phyloP scores from a whole-genome alignment of 92 coral and sea anemone species.

The Porites divaricata region DNA sequence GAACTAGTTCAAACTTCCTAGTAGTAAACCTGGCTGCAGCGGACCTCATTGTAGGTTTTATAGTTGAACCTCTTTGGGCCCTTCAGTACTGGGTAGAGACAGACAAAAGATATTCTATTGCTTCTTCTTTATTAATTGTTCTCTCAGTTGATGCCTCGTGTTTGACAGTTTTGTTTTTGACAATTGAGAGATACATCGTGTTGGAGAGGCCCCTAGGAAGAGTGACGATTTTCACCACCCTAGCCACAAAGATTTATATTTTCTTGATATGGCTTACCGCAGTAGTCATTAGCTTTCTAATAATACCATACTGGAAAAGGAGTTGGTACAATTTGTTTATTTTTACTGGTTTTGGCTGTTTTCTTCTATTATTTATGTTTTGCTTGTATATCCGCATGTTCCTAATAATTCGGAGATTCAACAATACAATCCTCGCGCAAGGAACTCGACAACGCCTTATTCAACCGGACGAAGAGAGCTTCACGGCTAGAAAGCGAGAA shows the following conservation, averaged over 20 bases:
- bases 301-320: slow-evolving; percentile 16
- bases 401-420: slow-evolving; percentile 52
- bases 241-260: slow-evolving; percentile 31
- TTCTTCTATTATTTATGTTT: slow-evolving; percentile 40
- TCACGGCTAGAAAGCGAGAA: slow-evolving; percentile 44
- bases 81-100: slow-evolving; percentile 33
- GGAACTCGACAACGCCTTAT: slow-evolving; percentile 7
- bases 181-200: slow-evolving; percentile 63
- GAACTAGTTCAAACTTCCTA: slow-evolving; percentile 58
- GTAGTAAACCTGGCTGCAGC: slow-evolving; percentile 65
- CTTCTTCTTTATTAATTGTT: slow-evolving; percentile 12
- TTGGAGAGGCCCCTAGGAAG: slow-evolving; percentile 49
- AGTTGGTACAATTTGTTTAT: slow-evolving; percentile 27
- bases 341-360: slow-evolving; percentile 32
- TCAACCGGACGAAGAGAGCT: background rate
- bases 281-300: background rate
- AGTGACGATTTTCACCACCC: slow-evolving; percentile 18
- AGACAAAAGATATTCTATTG: slow-evolving; percentile 11
- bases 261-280: slow-evolving; percentile 54
- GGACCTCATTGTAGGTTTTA: slow-evolving; percentile 55
- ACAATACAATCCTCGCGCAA: slow-evolving; percentile 4
- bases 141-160: slow-evolving; percentile 44
- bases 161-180: slow-evolving; percentile 48
- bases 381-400: slow-evolving; percentile 53
- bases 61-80: slow-evolving; percentile 59